Evolutionary conservation across 30 jellyfish, hydroid and myxozoan genomes (phyloP).

Genomic region (Rhopilema esculentum): DNA sequence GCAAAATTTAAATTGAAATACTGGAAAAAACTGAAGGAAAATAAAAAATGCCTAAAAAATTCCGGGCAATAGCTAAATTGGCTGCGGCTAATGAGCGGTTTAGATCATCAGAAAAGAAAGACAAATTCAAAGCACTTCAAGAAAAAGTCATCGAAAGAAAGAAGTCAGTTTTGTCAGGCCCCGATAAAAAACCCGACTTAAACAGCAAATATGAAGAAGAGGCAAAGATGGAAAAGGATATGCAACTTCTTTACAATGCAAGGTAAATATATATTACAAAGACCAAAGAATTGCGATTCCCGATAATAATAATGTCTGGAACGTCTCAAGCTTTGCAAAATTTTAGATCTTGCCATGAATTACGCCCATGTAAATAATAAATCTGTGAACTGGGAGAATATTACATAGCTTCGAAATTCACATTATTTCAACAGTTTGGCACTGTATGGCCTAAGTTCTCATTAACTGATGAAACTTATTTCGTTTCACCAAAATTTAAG

Average conservation of each 20-base stretch:
- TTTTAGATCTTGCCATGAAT: neutral
- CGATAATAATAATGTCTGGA: no score
- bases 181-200: slow-evolving; percentile 1
- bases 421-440: no score
- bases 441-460: no score
- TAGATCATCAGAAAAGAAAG: neutral
- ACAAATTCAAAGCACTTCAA: slow-evolving; percentile 30
- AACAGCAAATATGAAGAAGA: slow-evolving; percentile 74
- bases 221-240: slow-evolving; percentile 24
- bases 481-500: no score
- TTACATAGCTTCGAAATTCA: no score
- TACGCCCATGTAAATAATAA: neutral
- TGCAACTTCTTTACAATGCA: slow-evolving; percentile 50
- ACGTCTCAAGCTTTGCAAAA: no score
- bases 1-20: no score
- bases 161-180: neutral
- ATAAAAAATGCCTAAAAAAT: no score
- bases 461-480: no score
- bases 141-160: slow-evolving; percentile 24
- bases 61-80: slow-evolving; percentile 21
- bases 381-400: no score
- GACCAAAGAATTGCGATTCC: no score
- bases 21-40: no score
- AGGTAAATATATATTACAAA: slow-evolving; percentile 10
- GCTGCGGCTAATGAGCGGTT: slow-evolving; percentile 5